Evolutionary conservation across 2,113 vertebrate species (phyloP).

Genomic region (Lontra canadensis): DNA sequence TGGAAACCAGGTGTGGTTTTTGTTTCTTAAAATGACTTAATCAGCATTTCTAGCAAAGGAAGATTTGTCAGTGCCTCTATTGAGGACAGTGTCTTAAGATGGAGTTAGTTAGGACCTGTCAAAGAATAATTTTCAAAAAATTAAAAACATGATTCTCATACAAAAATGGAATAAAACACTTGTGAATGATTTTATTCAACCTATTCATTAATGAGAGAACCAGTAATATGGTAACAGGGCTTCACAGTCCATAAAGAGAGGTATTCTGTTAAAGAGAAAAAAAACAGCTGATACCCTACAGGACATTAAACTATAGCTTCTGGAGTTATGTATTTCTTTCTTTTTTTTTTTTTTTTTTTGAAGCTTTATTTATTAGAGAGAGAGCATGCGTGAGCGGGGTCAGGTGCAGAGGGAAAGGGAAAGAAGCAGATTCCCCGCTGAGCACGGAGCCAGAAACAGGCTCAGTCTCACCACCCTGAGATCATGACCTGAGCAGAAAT

Average conservation of each 20-base stretch:
- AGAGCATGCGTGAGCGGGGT: background rate
- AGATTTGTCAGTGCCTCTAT: background rate
- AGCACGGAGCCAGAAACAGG: background rate
- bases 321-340: background rate
- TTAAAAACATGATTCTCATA: background rate
- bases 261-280: background rate
- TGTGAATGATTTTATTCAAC: background rate
- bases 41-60: conserved; percentile 31
- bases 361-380: background rate
- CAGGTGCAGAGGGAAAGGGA: background rate
- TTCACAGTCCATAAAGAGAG: background rate
- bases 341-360: background rate
- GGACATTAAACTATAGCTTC: background rate
- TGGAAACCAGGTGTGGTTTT: background rate
- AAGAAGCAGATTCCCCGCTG: background rate
- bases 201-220: background rate
- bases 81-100: background rate
- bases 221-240: background rate
- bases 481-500: background rate
- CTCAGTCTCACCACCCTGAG: background rate
- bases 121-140: conserved; percentile 26
- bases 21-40: background rate
- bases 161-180: background rate
- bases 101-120: background rate
- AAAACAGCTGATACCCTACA: background rate